These are phyloP conservation scores for Zaprionus vittiger DNA, from an alignment of 1,140 invertebrate genomes.

Conservation along the genomic window DNA sequence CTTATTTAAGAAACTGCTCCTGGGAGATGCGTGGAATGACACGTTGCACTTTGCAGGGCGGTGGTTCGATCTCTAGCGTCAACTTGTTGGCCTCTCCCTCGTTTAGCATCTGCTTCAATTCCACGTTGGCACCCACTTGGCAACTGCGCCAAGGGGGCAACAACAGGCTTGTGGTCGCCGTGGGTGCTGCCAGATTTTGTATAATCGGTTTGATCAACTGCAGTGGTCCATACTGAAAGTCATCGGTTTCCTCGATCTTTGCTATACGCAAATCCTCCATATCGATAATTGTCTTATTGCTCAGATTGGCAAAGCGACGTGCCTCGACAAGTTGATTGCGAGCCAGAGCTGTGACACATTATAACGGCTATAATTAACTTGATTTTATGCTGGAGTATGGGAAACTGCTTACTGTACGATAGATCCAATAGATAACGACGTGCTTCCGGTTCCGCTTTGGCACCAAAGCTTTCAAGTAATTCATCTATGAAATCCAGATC, in stretches of 20 bases:
- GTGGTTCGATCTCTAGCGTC: neutral
- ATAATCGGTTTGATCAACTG: conserved; percentile 11
- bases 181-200: conserved; percentile 10
- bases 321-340: conserved; percentile 21
- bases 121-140: conserved; percentile 23
- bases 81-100: neutral
- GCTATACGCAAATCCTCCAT: conserved; percentile 12
- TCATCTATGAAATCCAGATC: conserved; percentile 22
- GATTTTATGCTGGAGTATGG: neutral
- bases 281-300: conserved; percentile 12
- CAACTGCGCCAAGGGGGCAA: conserved; percentile 39
- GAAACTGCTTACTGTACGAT: conserved; percentile 28
- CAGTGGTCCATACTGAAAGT: neutral
- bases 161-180: conserved; percentile 11
- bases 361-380: neutral
- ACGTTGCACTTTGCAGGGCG: conserved; percentile 6
- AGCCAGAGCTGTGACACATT: conserved; percentile 10
- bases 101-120: conserved; percentile 18
- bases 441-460: neutral
- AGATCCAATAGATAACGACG: conserved; percentile 28
- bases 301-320: conserved; percentile 27
- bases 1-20: neutral
- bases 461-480: neutral
- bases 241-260: conserved; percentile 19
- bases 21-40: neutral